Evolutionary conservation across 2,888 invertebrate species (phyloP).

Genomic region (Prenolepis imparis): DNA sequence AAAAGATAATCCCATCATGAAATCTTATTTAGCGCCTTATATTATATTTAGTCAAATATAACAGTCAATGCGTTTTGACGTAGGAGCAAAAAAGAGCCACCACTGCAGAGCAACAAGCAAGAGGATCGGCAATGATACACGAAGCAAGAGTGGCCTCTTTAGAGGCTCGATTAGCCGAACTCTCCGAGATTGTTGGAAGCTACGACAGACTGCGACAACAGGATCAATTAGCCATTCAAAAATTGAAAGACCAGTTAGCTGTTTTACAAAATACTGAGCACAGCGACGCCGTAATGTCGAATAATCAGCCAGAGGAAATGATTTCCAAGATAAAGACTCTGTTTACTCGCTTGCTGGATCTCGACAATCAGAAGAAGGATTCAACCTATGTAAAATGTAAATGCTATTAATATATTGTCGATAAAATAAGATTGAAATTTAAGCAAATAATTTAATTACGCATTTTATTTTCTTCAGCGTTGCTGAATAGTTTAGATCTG

Average conservation of each 20-base stretch:
- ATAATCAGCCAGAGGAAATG: constrained; percentile 81
- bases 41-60: background rate
- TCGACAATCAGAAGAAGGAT: constrained; percentile 86
- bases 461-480: constrained; percentile 73
- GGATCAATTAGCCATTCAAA: constrained; percentile 92
- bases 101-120: constrained; percentile 91
- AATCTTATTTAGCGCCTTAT: constrained; percentile 18
- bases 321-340: constrained; percentile 86
- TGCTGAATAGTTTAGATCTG: constrained; percentile 85
- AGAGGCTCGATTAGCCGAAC: constrained; percentile 92
- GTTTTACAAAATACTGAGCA: constrained; percentile 78
- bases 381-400: constrained; percentile 85
- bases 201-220: constrained; percentile 91
- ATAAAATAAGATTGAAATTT: constrained; percentile 5
- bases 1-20: constrained; percentile 33
- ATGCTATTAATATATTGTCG: constrained; percentile 39
- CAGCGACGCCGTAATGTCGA: constrained; percentile 69
- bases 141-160: constrained; percentile 93
- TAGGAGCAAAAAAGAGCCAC: constrained; percentile 91
- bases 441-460: constrained; percentile 8
- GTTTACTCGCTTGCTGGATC: constrained; percentile 85
- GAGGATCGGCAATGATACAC: constrained; percentile 90
- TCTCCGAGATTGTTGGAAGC: constrained; percentile 92
- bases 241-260: constrained; percentile 87
- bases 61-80: constrained; percentile 6